Percentiles rank a stretch among this genome's conserved stretches.
phyloP scores from a whole-genome alignment of 2,797 vertebrate species.

The Vireo griseus region DNA sequence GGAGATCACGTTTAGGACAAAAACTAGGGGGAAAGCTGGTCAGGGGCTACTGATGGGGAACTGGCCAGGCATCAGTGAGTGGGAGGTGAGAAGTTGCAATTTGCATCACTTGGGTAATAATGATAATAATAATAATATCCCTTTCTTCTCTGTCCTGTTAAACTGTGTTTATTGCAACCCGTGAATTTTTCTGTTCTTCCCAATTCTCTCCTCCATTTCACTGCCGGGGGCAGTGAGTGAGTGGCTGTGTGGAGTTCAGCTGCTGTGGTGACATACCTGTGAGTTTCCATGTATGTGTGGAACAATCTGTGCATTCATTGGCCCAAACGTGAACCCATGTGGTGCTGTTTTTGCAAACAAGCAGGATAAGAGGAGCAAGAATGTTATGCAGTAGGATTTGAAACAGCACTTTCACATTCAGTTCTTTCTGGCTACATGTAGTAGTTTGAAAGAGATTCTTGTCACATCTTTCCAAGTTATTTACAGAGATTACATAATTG shows the following conservation, averaged over 20 bases:
- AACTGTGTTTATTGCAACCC: background rate
- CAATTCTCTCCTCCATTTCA: background rate
- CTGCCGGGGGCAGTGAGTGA: background rate
- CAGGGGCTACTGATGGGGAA: background rate
- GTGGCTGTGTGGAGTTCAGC: background rate
- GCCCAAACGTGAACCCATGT: background rate
- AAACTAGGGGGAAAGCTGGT: background rate
- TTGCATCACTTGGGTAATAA: background rate
- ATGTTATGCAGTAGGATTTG: background rate
- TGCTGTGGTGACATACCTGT: background rate
- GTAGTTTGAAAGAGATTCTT: background rate
- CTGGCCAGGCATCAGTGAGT: background rate
- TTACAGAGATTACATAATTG: background rate
- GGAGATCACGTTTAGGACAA: background rate
- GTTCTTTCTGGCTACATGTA: background rate
- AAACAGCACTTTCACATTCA: background rate
- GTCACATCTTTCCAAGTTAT: background rate
- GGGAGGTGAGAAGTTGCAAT: background rate
- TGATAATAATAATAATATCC: background rate
- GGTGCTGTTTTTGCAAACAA: background rate
- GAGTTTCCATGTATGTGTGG: background rate
- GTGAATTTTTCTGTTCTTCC: background rate
- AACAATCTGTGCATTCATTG: rapidly evolving
- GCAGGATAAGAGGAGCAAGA: background rate
- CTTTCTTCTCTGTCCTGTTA: background rate